phyloP scores from a whole-genome alignment of 2,113 vertebrate genomes.

The Rhagologus leucostigma region DNA sequence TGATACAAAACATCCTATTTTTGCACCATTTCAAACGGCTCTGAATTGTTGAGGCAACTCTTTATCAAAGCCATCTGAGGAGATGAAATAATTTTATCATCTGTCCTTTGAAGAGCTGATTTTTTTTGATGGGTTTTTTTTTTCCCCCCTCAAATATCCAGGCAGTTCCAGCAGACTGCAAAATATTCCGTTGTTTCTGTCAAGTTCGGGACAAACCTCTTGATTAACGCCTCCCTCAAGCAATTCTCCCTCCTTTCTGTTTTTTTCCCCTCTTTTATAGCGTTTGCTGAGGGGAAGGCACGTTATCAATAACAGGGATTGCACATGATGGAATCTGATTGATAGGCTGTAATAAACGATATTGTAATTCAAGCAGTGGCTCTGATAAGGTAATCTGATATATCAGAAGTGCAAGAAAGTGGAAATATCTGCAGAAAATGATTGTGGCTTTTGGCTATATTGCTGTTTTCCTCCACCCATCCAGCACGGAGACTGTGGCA shows the following conservation, averaged over 20 bases:
- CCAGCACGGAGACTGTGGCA: neutral
- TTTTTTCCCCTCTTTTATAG: neutral
- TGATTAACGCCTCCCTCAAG: neutral
- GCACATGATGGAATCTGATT: slow-evolving; percentile 5
- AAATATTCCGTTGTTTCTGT: neutral
- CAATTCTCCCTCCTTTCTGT: neutral
- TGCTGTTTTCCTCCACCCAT: neutral
- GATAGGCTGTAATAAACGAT: slow-evolving; percentile 32
- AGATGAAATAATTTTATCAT: slow-evolving; percentile 34
- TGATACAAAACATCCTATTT: neutral
- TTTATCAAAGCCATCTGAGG: slow-evolving; percentile 9
- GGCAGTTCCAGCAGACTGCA: neutral
- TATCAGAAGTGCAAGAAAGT: neutral
- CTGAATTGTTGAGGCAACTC: neutral
- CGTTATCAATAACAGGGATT: neutral
- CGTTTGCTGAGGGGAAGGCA: neutral
- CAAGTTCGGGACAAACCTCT: neutral
- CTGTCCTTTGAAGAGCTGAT: neutral
- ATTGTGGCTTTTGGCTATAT: neutral
- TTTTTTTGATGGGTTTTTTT: neutral
- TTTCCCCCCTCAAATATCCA: neutral
- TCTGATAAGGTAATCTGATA: neutral
- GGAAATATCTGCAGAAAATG: neutral
- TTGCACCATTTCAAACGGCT: neutral
- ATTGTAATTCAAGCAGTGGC: slow-evolving; percentile 33